Conservation (phyloP, 2,113 vertebrate species). For the Misgurnus mizolepis region DNA sequence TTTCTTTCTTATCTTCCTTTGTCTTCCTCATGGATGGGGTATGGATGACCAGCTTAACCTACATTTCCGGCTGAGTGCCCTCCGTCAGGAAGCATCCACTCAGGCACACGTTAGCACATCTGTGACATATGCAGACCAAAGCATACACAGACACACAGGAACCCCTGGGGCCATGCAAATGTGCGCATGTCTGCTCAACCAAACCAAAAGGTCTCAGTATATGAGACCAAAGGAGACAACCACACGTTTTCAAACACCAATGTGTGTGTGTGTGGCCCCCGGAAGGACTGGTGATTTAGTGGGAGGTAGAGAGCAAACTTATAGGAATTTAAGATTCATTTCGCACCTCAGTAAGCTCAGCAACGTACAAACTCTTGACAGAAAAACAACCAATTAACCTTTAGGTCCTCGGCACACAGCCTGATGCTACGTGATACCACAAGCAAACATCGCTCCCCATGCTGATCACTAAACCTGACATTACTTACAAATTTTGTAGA, state of each 20-base stretch:
- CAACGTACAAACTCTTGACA: slow-evolving; percentile 44
- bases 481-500: neutral
- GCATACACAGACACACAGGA: slow-evolving; percentile 6
- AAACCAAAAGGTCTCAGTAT: neutral
- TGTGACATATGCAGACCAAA: slow-evolving; percentile 55
- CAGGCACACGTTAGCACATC: slow-evolving; percentile 56
- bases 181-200: slow-evolving; percentile 10
- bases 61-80: slow-evolving; percentile 65
- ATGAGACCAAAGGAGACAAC: neutral
- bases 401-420: slow-evolving; percentile 48
- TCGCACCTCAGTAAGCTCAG: slow-evolving; percentile 58
- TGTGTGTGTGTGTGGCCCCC: neutral
- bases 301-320: slow-evolving; percentile 50
- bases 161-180: slow-evolving; percentile 12
- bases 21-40: slow-evolving; percentile 17
- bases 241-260: neutral
- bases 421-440: slow-evolving; percentile 50
- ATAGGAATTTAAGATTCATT: slow-evolving; percentile 53
- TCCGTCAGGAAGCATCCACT: slow-evolving; percentile 49
- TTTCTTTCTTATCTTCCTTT: neutral
- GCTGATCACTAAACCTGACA: neutral
- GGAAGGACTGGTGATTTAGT: slow-evolving; percentile 33
- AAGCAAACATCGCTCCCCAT: neutral
- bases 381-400: slow-evolving; percentile 67
- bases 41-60: slow-evolving; percentile 70